Evolutionary conservation across 2,888 invertebrate species (phyloP).

Genomic region (Parnassius glacialis): DNA sequence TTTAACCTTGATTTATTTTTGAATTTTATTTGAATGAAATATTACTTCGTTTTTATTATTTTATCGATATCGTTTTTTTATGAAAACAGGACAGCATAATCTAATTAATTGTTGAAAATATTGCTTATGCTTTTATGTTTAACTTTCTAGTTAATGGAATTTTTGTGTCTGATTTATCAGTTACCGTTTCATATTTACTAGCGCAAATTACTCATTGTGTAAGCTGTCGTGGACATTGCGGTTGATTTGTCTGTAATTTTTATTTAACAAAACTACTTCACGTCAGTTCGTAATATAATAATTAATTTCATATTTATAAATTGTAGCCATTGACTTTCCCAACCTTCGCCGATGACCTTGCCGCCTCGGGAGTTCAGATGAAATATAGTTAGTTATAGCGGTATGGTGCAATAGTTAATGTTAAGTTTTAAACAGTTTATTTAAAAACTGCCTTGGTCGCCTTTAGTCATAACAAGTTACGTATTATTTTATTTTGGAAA

Average conservation of each 20-base stretch:
- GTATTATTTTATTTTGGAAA: too few relatives aligned
- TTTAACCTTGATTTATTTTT: too few relatives aligned
- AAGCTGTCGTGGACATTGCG: constrained; percentile 8
- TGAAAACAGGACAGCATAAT: too few relatives aligned
- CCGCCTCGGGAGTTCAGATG: constrained; percentile 40
- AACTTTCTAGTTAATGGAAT: constrained; percentile 1
- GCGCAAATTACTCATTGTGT: constrained; percentile 15
- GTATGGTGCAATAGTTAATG: constrained; percentile 36
- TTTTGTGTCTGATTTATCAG: neutral
- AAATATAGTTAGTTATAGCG: constrained; percentile 42
- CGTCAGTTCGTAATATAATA: constrained; percentile 29
- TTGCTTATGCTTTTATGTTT: neutral
- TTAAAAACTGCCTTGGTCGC: too few relatives aligned
- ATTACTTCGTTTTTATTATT: too few relatives aligned
- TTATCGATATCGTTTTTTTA: too few relatives aligned
- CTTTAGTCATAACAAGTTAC: too few relatives aligned
- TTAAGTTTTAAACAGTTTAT: too few relatives aligned
- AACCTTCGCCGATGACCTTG: constrained; percentile 61
- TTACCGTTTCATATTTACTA: neutral
- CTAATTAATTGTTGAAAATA: neutral
- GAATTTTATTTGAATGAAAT: too few relatives aligned
- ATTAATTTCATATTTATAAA: constrained; percentile 41
- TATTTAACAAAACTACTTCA: constrained; percentile 28
- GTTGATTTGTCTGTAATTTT: constrained; percentile 28
- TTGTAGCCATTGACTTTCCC: constrained; percentile 45